Percentiles rank a stretch among this genome's conserved stretches.
These are phyloP conservation scores for Lumbricus terrestris DNA, from an alignment of 2,888 invertebrate species.

Conservation along the genomic window DNA sequence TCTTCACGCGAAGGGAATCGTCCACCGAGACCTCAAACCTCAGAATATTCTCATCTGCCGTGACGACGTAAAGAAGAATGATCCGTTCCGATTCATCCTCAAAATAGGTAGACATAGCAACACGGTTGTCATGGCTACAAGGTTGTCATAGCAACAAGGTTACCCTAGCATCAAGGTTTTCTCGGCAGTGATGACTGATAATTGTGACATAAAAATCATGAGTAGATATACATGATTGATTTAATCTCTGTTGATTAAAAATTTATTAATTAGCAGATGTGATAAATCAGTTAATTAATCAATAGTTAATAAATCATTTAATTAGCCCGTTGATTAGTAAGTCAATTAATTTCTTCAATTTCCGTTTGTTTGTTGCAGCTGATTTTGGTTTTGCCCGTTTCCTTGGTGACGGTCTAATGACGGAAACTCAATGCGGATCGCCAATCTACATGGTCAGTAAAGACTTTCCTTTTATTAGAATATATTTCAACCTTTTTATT, in stretches of 20 bases:
- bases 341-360: not conserved
- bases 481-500: too few species aligned
- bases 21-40: not conserved
- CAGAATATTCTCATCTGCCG: constrained; percentile 8
- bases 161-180: not conserved
- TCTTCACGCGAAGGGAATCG: not conserved
- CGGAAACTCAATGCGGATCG: not conserved
- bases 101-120: not conserved
- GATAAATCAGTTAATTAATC: too few species aligned
- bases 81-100: not conserved
- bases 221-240: not conserved
- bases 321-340: not conserved
- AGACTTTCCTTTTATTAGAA: not conserved
- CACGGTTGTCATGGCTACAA: not conserved
- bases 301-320: not conserved
- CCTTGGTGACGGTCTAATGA: not conserved
- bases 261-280: not conserved
- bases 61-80: not conserved
- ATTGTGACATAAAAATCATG: not conserved
- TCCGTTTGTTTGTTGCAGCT: not conserved
- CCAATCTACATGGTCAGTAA: not conserved
- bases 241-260: not conserved
- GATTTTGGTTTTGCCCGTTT: constrained; percentile 16
- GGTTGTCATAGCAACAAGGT: not conserved
- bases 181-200: not conserved